Evolutionary conservation across 1,140 invertebrate genomes (phyloP), one percentile per base, ranked within the genome.

Genomic region (Neuroterus valhalla): DNA sequence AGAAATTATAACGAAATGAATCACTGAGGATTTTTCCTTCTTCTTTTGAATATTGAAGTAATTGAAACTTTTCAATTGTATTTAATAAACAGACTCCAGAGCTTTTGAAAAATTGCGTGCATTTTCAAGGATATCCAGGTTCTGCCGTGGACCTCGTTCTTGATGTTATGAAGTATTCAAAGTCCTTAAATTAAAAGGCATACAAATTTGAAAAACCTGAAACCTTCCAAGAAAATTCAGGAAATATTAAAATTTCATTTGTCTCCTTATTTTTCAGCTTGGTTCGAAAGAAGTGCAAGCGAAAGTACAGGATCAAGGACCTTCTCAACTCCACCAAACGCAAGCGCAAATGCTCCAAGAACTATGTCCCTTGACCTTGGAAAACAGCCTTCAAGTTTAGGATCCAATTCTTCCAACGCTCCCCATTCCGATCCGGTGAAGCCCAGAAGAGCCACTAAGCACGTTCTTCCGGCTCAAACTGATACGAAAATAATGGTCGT

Each of bases 401-500:
- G 85, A 86, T 75, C 89, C 0, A 89, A 87, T 43, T 86, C 86
- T 10, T 84, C 85, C 0, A 91, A 89, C 81, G 88, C 90, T 6
- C 82, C 87, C 2, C 86, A 81, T 68, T 80, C 71, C 11, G 90
- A 88, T 77, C 84, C 86, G 42, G 82, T 85, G 3, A 89, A 84
- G 83, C 85, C 88, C 0, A 84, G 84, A 72, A 86, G 84, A 80
- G 86, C 91, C 84, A 72, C 91, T 85, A 85, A 93, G 90, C 80
- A 91, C 90, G 78, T 87, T 89, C 71, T 93, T 91, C 87, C 91
- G 87, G 76, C 82, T 21, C 93, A 94, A 84, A 93, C 93, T 66
- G 94, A 94, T 72, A 93, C 94, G 0, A 97, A 97, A 90, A 95
- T 99, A 46, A 94, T 98, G 84, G 93, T 99, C 4, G 94, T 98